Evolutionary conservation across 23 tunicate genomes (phyloP), one percentile per base, ranked within the genome.

Genomic region (Ciona savignyi): DNA sequence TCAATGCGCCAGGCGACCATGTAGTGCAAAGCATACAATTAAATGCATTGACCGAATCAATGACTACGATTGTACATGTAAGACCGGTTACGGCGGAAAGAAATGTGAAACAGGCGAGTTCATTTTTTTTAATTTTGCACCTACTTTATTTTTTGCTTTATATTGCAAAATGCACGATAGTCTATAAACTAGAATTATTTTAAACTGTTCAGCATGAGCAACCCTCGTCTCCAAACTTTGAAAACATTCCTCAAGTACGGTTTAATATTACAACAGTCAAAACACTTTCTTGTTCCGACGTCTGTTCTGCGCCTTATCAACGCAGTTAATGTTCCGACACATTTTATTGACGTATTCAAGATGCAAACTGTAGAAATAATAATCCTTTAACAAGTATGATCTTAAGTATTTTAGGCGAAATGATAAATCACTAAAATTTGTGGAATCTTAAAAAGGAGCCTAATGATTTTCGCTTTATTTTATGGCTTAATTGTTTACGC

Each of bases 21-120:
- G 86, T 34, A 63, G 34, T 4, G 32, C 32, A 64, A 23, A 23
- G 25, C 66, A 81, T 66, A 73, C 60, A 22, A 30, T 66, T 27
- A 30, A 32, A 29, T 81, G 86, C 65, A 66, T 56, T 15, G 79
- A 74, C 34, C 22, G 28, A 27, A 31, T 81, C 48, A 30, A 30
- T 3, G 65, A 51, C 9, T 81, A 51, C 67, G 15, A 42, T 20
- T 81, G 86, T 56, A 51, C 73, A 9, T 81, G 86, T 30, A 73
- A 66, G 30, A 56, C 71, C 9, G 86, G 86, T 9, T 81, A 24
- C 30, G 49, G 25, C 2, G 86, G 86, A 29, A 48, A 73, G 23
- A 49, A 49, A 15, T 81, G 86, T 48, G 86, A 81, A 73, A 77
- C 3, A 34, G 72, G 81, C 66, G 27, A 30, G 26, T 63, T n/a